Percentiles rank a stretch among this genome's conserved stretches.
Conservation (phyloP, 2,113 vertebrate species). For the Phylloscopus trochiloides region DNA sequence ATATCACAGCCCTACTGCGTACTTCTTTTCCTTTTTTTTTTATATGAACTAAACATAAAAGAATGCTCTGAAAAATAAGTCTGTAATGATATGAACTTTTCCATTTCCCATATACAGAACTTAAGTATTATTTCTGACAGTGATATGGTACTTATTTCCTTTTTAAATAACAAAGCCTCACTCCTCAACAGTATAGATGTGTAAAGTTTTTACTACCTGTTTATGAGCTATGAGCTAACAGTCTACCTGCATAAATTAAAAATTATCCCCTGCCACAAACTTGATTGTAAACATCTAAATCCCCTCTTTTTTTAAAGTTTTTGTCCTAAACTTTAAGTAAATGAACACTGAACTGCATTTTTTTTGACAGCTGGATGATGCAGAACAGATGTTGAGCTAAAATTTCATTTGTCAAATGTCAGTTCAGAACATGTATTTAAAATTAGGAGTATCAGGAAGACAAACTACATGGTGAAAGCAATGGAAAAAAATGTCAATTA, state of each 20-base stretch:
- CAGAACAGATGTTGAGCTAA: conserved; percentile 23
- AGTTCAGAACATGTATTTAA: neutral
- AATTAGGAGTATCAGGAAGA: neutral
- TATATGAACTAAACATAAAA: neutral
- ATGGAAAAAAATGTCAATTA: neutral
- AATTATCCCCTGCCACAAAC: neutral
- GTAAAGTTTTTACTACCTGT: neutral
- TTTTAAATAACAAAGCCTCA: neutral
- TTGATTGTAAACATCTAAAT: neutral
- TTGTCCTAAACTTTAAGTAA: neutral
- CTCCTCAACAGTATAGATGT: neutral
- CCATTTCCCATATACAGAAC: neutral
- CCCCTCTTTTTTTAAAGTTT: neutral
- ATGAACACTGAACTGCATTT: neutral
- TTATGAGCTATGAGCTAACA: neutral
- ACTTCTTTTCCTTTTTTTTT: neutral
- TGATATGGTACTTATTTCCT: neutral
- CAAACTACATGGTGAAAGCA: neutral
- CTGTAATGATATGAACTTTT: neutral
- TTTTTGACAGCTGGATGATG: neutral
- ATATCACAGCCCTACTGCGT: neutral
- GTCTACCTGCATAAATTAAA: neutral
- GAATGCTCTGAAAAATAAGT: neutral
- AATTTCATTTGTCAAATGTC: conserved; percentile 12
- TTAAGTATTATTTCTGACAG: neutral